Evolutionary conservation across 2,797 vertebrate genomes (phyloP).

Genomic region (Parauchenoglanis ngamensis): DNA sequence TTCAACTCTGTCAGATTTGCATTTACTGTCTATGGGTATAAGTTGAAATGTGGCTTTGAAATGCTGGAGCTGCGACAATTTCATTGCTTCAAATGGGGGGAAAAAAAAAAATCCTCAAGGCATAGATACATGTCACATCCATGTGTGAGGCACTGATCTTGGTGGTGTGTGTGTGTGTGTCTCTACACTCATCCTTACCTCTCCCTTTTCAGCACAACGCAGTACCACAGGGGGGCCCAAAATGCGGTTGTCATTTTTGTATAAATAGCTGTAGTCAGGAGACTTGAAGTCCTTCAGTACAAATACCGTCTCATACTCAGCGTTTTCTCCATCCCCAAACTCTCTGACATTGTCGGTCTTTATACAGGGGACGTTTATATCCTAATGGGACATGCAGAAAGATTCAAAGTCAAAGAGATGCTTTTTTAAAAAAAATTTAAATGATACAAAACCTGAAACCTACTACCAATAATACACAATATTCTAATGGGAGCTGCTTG

Average conservation of each 20-base stretch:
- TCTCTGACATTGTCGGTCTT: constrained; percentile 81
- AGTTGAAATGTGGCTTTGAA: constrained; percentile 11
- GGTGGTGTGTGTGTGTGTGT: background rate
- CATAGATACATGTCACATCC: constrained; percentile 4
- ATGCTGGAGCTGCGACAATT: constrained; percentile 35
- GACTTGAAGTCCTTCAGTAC: constrained; percentile 86
- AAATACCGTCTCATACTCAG: constrained; percentile 88
- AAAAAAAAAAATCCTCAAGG: background rate
- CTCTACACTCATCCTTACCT: constrained; percentile 71
- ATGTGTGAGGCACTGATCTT: background rate
- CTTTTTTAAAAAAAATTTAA: background rate
- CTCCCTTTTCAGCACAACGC: constrained; percentile 82
- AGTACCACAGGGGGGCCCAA: constrained; percentile 90
- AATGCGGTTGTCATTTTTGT: constrained; percentile 87
- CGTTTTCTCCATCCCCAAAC: constrained; percentile 81
- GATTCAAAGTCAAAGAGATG: background rate
- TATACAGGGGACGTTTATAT: constrained; percentile 83
- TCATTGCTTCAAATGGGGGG: background rate
- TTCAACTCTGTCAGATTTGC: constrained; percentile 15
- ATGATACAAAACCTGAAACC: background rate
- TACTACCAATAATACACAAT: constrained; percentile 17
- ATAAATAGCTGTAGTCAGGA: constrained; percentile 81
- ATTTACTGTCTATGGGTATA: constrained; percentile 20
- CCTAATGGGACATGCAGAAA: constrained; percentile 69
- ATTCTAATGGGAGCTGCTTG: background rate